Evolutionary conservation across 2,113 vertebrate species (phyloP).

Genomic region (Calypte anna): DNA sequence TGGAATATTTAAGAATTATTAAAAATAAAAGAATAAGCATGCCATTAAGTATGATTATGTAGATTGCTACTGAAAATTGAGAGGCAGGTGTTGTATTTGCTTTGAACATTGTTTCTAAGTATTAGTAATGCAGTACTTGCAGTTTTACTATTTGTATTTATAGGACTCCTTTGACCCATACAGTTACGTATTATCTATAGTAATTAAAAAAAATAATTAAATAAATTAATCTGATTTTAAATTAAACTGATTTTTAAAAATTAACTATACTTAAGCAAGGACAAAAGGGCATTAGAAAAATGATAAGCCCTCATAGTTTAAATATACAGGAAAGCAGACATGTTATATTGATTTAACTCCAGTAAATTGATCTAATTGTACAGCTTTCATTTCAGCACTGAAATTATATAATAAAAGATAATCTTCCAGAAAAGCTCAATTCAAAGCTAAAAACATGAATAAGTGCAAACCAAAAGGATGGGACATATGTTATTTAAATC

Average conservation of each 20-base stretch:
- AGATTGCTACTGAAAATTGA: neutral
- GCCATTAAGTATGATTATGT: neutral
- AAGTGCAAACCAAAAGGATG: neutral
- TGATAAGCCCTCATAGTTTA: neutral
- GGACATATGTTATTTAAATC: neutral
- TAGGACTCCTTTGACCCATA: neutral
- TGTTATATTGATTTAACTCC: neutral
- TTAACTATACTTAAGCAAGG: constrained; percentile 3
- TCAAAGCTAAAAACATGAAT: neutral
- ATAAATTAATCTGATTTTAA: neutral
- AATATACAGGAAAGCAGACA: neutral
- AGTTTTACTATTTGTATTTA: neutral
- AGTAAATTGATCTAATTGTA: neutral
- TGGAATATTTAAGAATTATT: neutral
- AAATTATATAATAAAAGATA: neutral
- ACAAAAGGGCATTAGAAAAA: neutral
- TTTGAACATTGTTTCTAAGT: neutral
- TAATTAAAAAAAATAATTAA: neutral
- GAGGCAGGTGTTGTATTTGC: neutral
- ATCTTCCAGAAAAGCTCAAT: neutral
- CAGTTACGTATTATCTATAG: neutral
- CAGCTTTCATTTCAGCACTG: neutral
- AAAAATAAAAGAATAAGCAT: neutral
- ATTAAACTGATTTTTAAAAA: neutral
- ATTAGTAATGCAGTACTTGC: neutral